A percentile compares a stretch with the other conserved stretches of the same genome.
Evolutionary conservation across 2,113 vertebrate genomes (phyloP).

Genomic region (Hylia prasina): DNA sequence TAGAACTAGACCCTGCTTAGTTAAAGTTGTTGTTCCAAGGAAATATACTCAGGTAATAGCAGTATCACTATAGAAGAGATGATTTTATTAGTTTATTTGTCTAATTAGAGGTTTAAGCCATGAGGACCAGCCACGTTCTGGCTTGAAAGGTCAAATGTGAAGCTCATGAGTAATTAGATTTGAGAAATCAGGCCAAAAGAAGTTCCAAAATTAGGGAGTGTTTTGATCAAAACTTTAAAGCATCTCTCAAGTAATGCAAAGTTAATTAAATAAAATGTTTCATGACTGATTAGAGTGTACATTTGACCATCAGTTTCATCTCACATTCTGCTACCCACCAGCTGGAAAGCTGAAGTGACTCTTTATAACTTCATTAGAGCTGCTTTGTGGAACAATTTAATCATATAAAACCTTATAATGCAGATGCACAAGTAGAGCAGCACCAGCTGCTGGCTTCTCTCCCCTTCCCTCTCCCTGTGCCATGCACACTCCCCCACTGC

Average conservation of each 20-base stretch:
- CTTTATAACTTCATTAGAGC: constrained; percentile 39
- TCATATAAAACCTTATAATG: constrained; percentile 37
- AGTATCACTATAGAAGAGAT: neutral
- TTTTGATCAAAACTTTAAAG: neutral
- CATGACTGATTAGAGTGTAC: constrained; percentile 1
- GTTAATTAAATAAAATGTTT: neutral
- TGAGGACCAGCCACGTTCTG: neutral
- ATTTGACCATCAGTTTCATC: constrained; percentile 9
- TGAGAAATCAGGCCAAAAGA: neutral
- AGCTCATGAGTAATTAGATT: neutral
- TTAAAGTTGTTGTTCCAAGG: neutral
- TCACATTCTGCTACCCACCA: constrained; percentile 43
- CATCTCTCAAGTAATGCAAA: neutral
- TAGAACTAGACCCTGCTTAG: neutral
- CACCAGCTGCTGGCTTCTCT: constrained; percentile 39
- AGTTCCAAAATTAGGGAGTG: neutral
- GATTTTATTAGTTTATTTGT: neutral
- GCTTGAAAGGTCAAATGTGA: neutral
- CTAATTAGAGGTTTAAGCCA: neutral
- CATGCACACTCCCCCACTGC: neutral
- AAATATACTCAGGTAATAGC: neutral
- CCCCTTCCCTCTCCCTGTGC: neutral
- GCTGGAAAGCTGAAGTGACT: constrained; percentile 43
- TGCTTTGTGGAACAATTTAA: constrained; percentile 58
- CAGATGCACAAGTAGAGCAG: constrained; percentile 28